phyloP scores from a whole-genome alignment of 2,797 vertebrate species.

The Erpetoichthys calabaricus region DNA sequence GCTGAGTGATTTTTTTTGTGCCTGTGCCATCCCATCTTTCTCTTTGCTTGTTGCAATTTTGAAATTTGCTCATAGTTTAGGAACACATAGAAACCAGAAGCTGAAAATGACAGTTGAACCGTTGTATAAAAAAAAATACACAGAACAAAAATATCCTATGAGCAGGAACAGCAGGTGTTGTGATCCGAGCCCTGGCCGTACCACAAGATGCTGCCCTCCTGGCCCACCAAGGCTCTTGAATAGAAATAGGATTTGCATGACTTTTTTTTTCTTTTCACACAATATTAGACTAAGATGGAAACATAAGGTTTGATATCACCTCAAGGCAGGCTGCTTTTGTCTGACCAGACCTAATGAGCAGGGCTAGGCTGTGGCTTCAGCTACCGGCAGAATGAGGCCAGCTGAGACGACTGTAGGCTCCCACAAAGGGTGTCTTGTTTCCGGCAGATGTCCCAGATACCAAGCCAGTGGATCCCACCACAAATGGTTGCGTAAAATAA shows the following conservation, averaged over 20 bases:
- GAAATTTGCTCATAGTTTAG: conserved; percentile 18
- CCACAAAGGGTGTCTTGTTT: conserved; percentile 76
- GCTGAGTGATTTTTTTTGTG: neutral
- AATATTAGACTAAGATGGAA: conserved; percentile 28
- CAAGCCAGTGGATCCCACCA: conserved; percentile 60
- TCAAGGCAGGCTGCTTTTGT: conserved; percentile 31
- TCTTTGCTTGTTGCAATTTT: too few species aligned
- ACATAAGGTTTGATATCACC: conserved; percentile 31
- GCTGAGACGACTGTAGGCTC: conserved; percentile 56
- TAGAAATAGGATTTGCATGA: conserved; percentile 35
- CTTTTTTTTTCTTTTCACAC: conserved; percentile 31
- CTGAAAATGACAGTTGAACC: conserved; percentile 28
- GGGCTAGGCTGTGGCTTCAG: conserved; percentile 65
- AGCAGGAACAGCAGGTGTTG: conserved; percentile 34
- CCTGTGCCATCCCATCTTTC: too few species aligned
- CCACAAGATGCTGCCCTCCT: conserved; percentile 19
- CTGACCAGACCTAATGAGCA: conserved; percentile 45
- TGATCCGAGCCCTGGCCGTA: conserved; percentile 15
- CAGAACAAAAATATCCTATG: conserved; percentile 26
- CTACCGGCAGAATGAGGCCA: conserved; percentile 34
- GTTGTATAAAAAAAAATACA: conserved; percentile 3
- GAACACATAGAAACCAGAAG: conserved; percentile 15
- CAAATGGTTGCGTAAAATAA: conserved; percentile 52
- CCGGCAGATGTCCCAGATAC: conserved; percentile 79
- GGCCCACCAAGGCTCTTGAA: conserved; percentile 5